Evolutionary conservation across 2,888 invertebrate genomes (phyloP).

Genomic region (Altica lythri): DNA sequence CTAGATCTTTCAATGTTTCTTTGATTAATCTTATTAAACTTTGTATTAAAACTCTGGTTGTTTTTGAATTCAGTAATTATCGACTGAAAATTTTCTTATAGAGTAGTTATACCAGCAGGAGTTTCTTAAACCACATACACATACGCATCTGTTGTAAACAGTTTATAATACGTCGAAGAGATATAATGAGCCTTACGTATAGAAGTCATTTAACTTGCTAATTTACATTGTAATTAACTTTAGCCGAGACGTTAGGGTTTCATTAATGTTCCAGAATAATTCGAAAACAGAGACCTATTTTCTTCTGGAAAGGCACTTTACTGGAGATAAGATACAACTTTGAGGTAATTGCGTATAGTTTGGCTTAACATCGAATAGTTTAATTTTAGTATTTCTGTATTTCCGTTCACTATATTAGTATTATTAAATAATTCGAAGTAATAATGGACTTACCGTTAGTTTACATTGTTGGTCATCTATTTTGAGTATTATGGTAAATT

Average conservation of each 20-base stretch:
- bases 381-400: too few relatives aligned
- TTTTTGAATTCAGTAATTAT: too few relatives aligned
- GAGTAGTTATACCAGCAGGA: not conserved
- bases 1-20: too few relatives aligned
- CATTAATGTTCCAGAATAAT: constrained; percentile 25
- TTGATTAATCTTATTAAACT: too few relatives aligned
- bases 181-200: constrained; percentile 41
- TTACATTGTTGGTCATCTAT: too few relatives aligned
- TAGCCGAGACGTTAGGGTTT: constrained; percentile 18
- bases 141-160: constrained; percentile 26
- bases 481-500: too few relatives aligned
- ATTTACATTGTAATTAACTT: constrained; percentile 45
- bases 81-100: too few relatives aligned
- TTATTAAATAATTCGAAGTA: too few relatives aligned
- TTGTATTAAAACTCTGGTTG: too few relatives aligned
- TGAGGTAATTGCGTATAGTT: not conserved
- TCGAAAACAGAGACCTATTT: constrained; percentile 24
- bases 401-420: too few relatives aligned
- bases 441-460: too few relatives aligned
- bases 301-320: constrained; percentile 16
- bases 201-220: constrained; percentile 40
- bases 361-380: not conserved
- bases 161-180: constrained; percentile 26
- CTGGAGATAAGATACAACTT: constrained; percentile 9
- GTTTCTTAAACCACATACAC: constrained; percentile 7